Evolutionary conservation across 2,888 invertebrate genomes (phyloP).

Genomic region (Choristoneura rosaceana): DNA sequence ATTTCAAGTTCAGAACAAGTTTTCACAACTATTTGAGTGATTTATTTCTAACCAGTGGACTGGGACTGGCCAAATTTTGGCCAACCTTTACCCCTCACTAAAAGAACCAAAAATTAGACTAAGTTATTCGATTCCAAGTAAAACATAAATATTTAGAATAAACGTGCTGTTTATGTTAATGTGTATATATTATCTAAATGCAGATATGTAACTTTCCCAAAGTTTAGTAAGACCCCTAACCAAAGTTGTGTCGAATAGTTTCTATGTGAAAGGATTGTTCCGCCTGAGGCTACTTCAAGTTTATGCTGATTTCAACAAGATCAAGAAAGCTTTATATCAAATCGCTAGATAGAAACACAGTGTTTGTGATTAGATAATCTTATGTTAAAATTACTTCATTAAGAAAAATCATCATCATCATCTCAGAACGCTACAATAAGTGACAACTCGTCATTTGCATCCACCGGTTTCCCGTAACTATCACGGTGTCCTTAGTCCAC

Average conservation of each 20-base stretch:
- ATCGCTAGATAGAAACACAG: background rate
- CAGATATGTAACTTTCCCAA: background rate
- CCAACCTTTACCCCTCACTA: too few species aligned
- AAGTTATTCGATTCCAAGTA: too few species aligned
- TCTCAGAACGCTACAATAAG: too few species aligned
- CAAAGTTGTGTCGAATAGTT: constrained; percentile 14
- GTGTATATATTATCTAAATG: background rate
- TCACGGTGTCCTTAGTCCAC: too few species aligned
- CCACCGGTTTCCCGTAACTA: too few species aligned
- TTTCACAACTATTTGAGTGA: too few species aligned
- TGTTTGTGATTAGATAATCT: background rate
- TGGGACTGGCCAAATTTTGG: too few species aligned
- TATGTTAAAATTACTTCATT: background rate
- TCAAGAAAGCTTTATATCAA: background rate
- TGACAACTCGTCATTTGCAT: too few species aligned
- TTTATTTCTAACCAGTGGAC: too few species aligned
- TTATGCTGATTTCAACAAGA: background rate
- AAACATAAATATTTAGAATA: background rate
- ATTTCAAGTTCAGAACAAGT: too few species aligned
- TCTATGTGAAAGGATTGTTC: constrained; percentile 1
- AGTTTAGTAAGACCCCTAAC: background rate
- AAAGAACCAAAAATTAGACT: too few species aligned
- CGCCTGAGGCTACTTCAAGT: background rate
- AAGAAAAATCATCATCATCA: too few species aligned
- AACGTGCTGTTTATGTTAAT: background rate